Conservation (phyloP, 1,140 invertebrate species). For the Myzus persicae region DNA sequence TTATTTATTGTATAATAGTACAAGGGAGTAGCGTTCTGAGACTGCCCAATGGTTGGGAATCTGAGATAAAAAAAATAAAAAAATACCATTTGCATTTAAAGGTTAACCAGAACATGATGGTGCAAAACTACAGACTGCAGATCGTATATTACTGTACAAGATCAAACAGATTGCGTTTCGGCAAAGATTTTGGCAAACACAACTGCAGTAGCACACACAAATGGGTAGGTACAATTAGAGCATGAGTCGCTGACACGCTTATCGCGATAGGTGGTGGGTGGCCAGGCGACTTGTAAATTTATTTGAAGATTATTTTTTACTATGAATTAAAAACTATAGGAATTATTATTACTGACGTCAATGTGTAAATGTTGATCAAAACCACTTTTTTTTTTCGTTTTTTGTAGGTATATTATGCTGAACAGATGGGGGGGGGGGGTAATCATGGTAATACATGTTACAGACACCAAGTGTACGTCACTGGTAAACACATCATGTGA, state of each 20-base stretch:
- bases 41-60: not conserved
- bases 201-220: not conserved
- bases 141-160: not conserved
- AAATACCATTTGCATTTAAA: no score
- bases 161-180: not conserved
- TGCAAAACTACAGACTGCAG: no score
- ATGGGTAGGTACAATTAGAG: not conserved
- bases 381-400: not conserved
- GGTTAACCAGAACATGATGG: no score
- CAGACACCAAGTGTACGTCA: not conserved
- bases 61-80: no score
- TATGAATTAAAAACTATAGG: not conserved
- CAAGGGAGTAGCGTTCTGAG: not conserved
- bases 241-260: not conserved
- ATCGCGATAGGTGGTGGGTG: not conserved
- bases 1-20: no score
- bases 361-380: not conserved
- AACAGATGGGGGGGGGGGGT: not conserved
- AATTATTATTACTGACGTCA: not conserved
- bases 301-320: not conserved
- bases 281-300: not conserved
- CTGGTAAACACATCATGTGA: not conserved
- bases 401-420: not conserved
- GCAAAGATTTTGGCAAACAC: not conserved
- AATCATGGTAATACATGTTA: not conserved